Percentiles rank a stretch among this genome's conserved stretches.
Conservation (phyloP, 2,113 vertebrate species). For the Picathartes gymnocephalus region DNA sequence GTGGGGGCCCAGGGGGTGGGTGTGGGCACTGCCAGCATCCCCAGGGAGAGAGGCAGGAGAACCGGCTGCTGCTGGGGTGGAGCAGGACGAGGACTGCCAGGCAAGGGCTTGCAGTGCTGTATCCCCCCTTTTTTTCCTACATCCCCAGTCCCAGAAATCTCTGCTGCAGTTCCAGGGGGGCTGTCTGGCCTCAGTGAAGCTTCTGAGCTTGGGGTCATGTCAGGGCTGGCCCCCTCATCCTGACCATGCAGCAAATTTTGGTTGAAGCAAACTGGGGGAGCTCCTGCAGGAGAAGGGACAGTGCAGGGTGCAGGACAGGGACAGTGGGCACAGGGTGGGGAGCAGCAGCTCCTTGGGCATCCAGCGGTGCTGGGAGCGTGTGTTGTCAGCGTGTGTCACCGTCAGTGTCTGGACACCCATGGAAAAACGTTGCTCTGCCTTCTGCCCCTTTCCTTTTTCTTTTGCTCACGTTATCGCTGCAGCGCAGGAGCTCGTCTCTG, state of each 20-base stretch:
- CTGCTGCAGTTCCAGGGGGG: not conserved
- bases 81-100: not conserved
- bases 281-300: not conserved
- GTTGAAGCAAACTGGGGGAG: not conserved
- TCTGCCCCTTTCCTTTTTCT: not conserved
- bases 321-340: not conserved
- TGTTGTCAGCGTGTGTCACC: not conserved
- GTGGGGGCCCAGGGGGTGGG: not conserved
- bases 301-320: not conserved
- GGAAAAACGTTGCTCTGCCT: not conserved
- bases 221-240: not conserved
- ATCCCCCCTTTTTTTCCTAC: rapidly evolving
- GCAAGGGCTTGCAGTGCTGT: rapidly evolving
- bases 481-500: slow-evolving; percentile 50
- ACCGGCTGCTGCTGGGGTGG: not conserved
- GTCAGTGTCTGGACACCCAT: not conserved
- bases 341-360: not conserved
- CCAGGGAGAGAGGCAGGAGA: not conserved
- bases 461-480: slow-evolving; percentile 5
- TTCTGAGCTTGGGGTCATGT: not conserved
- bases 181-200: rapidly evolving
- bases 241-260: rapidly evolving
- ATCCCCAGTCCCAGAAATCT: not conserved
- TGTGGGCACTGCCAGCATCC: not conserved
- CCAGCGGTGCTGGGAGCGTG: not conserved